Evolutionary conservation across 2,113 vertebrate species (phyloP).

Genomic region (Campylorhamphus procurvoides): DNA sequence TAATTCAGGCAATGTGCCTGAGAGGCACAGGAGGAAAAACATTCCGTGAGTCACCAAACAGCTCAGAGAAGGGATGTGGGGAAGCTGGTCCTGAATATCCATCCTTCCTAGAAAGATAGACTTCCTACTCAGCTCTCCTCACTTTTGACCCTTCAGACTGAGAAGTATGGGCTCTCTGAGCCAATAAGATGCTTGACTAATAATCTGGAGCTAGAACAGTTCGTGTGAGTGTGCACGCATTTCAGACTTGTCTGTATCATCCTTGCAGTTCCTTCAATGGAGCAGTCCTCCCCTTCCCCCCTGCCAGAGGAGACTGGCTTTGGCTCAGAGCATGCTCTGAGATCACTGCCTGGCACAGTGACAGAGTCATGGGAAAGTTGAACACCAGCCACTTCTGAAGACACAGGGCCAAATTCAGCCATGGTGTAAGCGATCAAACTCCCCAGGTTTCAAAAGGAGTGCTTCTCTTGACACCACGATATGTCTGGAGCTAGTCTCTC

Average conservation of each 20-base stretch:
- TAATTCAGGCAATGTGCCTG: neutral
- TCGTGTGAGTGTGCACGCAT: neutral
- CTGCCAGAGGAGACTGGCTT: neutral
- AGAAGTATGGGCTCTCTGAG: neutral
- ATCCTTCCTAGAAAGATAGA: neutral
- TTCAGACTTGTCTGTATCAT: slow-evolving; percentile 25
- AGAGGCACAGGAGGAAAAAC: neutral
- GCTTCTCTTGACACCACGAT: neutral
- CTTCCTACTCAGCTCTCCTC: neutral
- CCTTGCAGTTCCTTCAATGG: slow-evolving; percentile 34
- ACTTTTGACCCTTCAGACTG: neutral
- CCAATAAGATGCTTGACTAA: neutral
- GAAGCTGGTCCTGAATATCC: neutral
- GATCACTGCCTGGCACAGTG: slow-evolving; percentile 63
- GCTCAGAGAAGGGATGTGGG: neutral
- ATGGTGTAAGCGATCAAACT: neutral
- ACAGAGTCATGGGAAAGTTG: slow-evolving; percentile 71
- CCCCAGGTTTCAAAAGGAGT: neutral
- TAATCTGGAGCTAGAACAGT: neutral
- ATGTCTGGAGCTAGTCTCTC: neutral
- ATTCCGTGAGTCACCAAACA: neutral
- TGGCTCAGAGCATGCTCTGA: slow-evolving; percentile 47
- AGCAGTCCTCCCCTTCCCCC: slow-evolving; percentile 3
- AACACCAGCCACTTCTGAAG: slow-evolving; percentile 60
- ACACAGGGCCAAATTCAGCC: slow-evolving; percentile 47